Base-by-base conservation (phyloP, 2,888 invertebrate genomes). In the Gisinianus flammeolus region DNA sequence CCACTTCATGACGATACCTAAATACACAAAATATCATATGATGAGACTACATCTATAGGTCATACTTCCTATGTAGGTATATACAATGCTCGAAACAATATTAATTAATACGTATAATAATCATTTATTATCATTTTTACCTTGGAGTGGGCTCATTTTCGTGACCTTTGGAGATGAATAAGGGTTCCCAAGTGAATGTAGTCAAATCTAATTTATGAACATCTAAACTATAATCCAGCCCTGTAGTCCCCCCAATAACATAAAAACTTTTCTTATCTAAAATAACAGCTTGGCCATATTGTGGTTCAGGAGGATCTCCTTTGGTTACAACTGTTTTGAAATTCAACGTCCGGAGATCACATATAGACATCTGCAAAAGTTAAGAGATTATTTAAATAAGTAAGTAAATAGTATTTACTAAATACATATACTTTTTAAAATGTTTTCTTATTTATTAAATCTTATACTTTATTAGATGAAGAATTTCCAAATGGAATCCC, bases 1-100 rank as follows among this genome's bases (percentile, higher is more conserved):
- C 94, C 6, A 96, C 90, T 89, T 97, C 97, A 86, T 97, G 97
- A 33, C 97, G 90, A 86, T 97, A 97, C 83, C 97, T n/a, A n/a
- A n/a, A n/a, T n/a, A n/a, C n/a, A n/a, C n/a, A n/a, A n/a, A n/a
- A n/a, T n/a, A n/a, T n/a, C n/a, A n/a, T n/a, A n/a, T n/a, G n/a
- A n/a, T n/a, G n/a, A n/a, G n/a, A n/a, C n/a, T n/a, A n/a, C n/a
- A n/a, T n/a, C n/a, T n/a, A n/a, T n/a, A n/a, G n/a, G n/a, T n/a
- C n/a, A n/a, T n/a, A n/a, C n/a, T n/a, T n/a, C n/a, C n/a, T n/a
- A n/a, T n/a, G n/a, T n/a, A n/a, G n/a, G n/a, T n/a, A n/a, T n/a
- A n/a, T n/a, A n/a, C n/a, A n/a, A n/a, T n/a, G n/a, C 26, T 5
- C 30, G 67, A 22, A 33, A 52, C 8, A 28, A 35, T 33, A 75